Evolutionary conservation across 2,888 invertebrate species (phyloP), one percentile per base, ranked within the genome.

Genomic region (Odontocolon sp.): DNA sequence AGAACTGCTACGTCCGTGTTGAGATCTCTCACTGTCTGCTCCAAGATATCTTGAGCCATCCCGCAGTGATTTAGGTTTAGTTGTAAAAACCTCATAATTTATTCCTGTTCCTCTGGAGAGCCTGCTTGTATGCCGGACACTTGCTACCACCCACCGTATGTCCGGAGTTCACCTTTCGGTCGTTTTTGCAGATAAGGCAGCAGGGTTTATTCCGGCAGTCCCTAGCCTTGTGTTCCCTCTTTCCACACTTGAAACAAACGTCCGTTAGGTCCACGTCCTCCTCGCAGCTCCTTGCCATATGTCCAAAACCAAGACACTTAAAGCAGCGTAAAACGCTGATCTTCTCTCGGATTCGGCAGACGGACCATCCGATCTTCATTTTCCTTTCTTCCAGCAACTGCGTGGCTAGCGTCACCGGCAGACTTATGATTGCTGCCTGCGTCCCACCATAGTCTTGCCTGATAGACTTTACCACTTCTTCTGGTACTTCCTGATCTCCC

Each of bases 21-120:
- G 5, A 26, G 11, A 38, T 80, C 79, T 0, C 73, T 59, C 31
- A 73, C 66, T 0, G 77, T 79, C 57, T 79, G 83, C 59, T 50
- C 40, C 9, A 72, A 75, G 57, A 74, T 57, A 47, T 74, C 78
- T 16, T 80, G 79, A 0, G 61, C 79, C n/a, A n/a, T n/a, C n/a
- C n/a, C n/a, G n/a, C n/a, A n/a, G n/a, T n/a, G n/a, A n/a, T n/a
- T n/a, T n/a, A n/a, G n/a, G n/a, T n/a, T n/a, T n/a, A 80, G 66
- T 61, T 79, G 81, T 0, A 82, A 42, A 59, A 81, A 57, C 45
- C 54, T 79, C 77, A 79, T 80, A 16, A 26, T 63, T 21, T 21
- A 31, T 50, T 28, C 28, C 61, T 56, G 16, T 18, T 1, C 0
- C 42, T 16, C n/a, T 64, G 70, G 9, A 73, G 75, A n/a, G 72